A percentile compares a stretch with the other conserved stretches of the same genome.
Conservation (phyloP, 2,888 invertebrate genomes). For the Drosophila rellima region DNA sequence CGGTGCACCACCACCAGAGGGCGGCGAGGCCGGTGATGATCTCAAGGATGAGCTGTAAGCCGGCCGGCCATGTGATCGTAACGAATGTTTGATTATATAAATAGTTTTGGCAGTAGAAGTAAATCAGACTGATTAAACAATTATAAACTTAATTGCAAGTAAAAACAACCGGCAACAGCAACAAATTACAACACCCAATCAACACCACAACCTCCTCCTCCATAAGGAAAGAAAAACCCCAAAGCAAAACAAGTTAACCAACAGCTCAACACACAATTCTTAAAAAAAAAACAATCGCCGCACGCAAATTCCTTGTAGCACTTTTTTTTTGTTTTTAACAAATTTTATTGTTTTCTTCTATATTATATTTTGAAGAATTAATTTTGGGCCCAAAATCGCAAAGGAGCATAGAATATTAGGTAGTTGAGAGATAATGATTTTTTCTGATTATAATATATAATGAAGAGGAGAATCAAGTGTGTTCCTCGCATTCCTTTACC, state of each 20-base stretch:
- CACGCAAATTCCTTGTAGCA: constrained; percentile 45
- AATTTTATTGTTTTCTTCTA: constrained; percentile 38
- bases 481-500: constrained; percentile 64
- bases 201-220: neutral
- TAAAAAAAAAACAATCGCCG: constrained; percentile 16
- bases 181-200: constrained; percentile 20
- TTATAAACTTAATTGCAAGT: constrained; percentile 56
- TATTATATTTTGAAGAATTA: constrained; percentile 35
- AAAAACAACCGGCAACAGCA: constrained; percentile 27
- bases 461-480: constrained; percentile 31
- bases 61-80: constrained; percentile 35
- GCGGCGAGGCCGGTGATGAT: constrained; percentile 90
- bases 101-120: constrained; percentile 72
- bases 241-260: constrained; percentile 25
- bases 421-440: constrained; percentile 18
- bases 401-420: constrained; percentile 18
- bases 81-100: constrained; percentile 55
- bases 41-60: constrained; percentile 94
- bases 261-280: constrained; percentile 25
- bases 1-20: constrained; percentile 90
- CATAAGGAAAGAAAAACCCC: constrained; percentile 20
- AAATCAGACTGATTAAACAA: constrained; percentile 83
- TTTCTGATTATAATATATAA: constrained; percentile 12
- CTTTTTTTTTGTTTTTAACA: constrained; percentile 18
- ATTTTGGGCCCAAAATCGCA: constrained; percentile 36